phyloP scores from a whole-genome alignment of 2,888 invertebrate species.

The Nomada goodeniana region DNA sequence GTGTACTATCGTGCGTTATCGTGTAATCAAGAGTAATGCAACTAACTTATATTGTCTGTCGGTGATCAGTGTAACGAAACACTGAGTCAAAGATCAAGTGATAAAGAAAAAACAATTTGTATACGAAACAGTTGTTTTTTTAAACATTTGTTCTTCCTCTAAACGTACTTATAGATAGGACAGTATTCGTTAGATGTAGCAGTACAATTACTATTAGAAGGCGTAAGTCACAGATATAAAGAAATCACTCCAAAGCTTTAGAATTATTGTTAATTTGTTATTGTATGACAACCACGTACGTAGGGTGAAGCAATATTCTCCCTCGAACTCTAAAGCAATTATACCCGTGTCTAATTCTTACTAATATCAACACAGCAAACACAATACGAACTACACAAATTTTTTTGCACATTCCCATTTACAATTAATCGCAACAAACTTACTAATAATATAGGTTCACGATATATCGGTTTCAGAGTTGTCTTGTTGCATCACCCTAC shows the following conservation, averaged over 20 bases:
- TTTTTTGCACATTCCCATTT: neutral
- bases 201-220: constrained; percentile 64
- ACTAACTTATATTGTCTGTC: too few relatives aligned
- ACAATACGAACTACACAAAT: neutral
- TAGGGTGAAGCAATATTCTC: constrained; percentile 69
- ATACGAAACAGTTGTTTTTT: too few relatives aligned
- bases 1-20: too few relatives aligned
- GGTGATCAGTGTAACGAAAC: too few relatives aligned
- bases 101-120: too few relatives aligned
- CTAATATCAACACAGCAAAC: neutral
- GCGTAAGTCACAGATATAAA: constrained; percentile 73
- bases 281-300: constrained; percentile 60
- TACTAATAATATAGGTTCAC: neutral
- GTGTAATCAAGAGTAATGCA: too few relatives aligned
- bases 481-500: constrained; percentile 71
- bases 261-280: constrained; percentile 80
- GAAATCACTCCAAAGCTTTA: constrained; percentile 83
- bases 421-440: neutral
- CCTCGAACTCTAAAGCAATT: constrained; percentile 44
- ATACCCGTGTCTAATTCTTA: neutral
- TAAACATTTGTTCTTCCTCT: constrained; percentile 60
- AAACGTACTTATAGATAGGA: constrained; percentile 83
- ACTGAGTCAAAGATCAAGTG: constrained; percentile 8
- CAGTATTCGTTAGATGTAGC: constrained; percentile 81
- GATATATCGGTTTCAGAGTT: constrained; percentile 27